Conservation (phyloP, 2,797 vertebrate genomes). For the Intellagama lesueurii region DNA sequence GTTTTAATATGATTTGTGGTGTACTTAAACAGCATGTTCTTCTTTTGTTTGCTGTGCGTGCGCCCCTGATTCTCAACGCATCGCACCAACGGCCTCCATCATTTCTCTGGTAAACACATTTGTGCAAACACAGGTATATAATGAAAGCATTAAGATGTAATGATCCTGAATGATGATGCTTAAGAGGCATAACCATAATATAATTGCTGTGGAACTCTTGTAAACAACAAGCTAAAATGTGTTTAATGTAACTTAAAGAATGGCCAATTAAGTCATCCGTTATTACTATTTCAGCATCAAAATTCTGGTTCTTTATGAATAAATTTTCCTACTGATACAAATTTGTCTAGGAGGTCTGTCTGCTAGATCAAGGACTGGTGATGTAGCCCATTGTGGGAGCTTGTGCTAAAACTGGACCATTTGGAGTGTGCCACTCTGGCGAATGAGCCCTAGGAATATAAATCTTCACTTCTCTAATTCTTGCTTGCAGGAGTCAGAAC, state of each 20-base stretch:
- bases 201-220: accelerated
- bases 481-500: too few species aligned
- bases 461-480: too few species aligned
- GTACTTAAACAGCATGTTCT: neutral
- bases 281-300: neutral
- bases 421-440: too few species aligned
- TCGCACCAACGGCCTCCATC: neutral
- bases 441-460: too few species aligned
- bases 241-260: neutral
- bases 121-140: neutral
- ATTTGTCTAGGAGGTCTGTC: neutral
- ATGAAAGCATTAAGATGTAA: constrained; percentile 11
- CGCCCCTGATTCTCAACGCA: neutral
- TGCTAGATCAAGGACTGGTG: too few species aligned
- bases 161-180: constrained; percentile 3
- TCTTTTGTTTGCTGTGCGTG: neutral
- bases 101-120: neutral
- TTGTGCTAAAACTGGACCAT: too few species aligned
- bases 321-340: neutral
- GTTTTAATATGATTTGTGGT: neutral
- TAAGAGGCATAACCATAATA: neutral
- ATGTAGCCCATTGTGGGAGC: too few species aligned
- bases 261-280: neutral
- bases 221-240: neutral
- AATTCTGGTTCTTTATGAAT: neutral